Conservation (phyloP, 2,888 invertebrate species). For the Caenorhabditis sulstoni region DNA sequence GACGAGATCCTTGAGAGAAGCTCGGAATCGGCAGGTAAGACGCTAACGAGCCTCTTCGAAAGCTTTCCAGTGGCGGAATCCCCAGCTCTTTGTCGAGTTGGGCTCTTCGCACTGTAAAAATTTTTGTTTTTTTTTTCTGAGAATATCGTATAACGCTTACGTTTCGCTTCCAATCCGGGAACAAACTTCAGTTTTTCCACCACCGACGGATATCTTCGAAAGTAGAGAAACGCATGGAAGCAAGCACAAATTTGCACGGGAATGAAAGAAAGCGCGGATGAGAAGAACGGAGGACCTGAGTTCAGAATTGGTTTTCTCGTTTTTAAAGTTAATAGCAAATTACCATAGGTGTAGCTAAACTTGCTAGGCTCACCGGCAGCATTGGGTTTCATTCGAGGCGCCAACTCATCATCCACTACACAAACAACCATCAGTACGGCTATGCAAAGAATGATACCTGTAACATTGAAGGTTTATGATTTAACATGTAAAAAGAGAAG, state of each 20-base stretch:
- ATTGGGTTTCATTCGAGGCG: constrained; percentile 79
- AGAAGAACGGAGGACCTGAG: constrained; percentile 76
- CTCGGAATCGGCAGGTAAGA: constrained; percentile 71
- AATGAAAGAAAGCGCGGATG: constrained; percentile 76
- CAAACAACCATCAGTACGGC: constrained; percentile 80
- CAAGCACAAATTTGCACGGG: constrained; percentile 78
- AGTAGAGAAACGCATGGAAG: constrained; percentile 75
- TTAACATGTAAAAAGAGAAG: not conserved
- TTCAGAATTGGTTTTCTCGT: no score
- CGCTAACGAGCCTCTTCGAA: constrained; percentile 68
- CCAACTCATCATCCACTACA: constrained; percentile 80
- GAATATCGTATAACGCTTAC: no score
- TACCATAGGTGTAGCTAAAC: constrained; percentile 77
- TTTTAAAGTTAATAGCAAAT: no score
- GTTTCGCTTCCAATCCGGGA: constrained; percentile 70
- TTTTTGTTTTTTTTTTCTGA: no score
- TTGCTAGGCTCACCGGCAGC: constrained; percentile 78
- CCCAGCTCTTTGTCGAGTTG: constrained; percentile 74
- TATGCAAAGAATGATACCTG: constrained; percentile 72
- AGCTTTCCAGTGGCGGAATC: constrained; percentile 70
- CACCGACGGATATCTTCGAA: constrained; percentile 70
- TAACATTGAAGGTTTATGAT: not conserved
- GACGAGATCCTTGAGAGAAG: constrained; percentile 52
- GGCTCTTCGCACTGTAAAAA: constrained; percentile 70
- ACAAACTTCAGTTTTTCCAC: constrained; percentile 72